These are phyloP conservation scores for Acrobasis repandana DNA, from an alignment of 2,888 invertebrate genomes.

Conservation along the genomic window DNA sequence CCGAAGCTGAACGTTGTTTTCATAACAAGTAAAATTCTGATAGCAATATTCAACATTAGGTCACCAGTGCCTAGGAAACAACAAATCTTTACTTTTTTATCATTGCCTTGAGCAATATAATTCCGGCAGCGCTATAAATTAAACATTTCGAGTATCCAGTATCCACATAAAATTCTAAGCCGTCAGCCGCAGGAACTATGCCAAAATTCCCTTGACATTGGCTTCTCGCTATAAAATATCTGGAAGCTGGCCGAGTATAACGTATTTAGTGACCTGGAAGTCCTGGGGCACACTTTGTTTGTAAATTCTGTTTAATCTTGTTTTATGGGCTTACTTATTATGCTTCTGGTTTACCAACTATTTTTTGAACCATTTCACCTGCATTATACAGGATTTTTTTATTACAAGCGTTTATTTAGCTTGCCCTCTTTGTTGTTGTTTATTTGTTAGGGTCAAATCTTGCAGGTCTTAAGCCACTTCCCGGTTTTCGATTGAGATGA, in stretches of 20 bases:
- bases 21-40: no score
- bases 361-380: no score
- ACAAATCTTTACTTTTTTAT: not conserved
- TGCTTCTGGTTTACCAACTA: no score
- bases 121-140: constrained; percentile 17
- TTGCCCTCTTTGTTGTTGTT: no score
- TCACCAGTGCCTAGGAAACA: no score
- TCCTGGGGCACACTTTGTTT: not conserved
- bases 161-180: constrained; percentile 20
- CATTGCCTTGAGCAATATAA: constrained; percentile 1
- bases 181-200: constrained; percentile 29
- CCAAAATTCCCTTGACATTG: constrained; percentile 37
- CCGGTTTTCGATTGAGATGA: no score
- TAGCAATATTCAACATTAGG: no score
- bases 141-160: constrained; percentile 8
- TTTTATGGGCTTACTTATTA: not conserved
- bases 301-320: not conserved
- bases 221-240: constrained; percentile 17
- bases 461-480: no score
- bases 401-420: no score
- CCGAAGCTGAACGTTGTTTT: no score
- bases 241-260: not conserved
- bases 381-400: no score
- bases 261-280: constrained; percentile 1
- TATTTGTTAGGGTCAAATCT: no score